Evolutionary conservation across 2,888 invertebrate species (phyloP), one percentile per base, ranked within the genome.

Genomic region (Halictus quadricinctus): DNA sequence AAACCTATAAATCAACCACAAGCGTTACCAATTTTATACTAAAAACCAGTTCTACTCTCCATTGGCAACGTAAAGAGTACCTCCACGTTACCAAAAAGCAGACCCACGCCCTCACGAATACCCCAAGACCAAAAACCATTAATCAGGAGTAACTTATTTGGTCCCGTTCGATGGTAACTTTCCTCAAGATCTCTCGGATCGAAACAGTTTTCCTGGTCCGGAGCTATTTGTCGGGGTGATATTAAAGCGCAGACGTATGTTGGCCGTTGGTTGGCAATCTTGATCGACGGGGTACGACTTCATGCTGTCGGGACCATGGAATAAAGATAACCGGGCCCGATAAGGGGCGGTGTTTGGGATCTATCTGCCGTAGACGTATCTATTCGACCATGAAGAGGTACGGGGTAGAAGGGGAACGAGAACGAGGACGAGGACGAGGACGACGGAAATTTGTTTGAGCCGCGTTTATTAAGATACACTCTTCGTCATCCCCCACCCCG

Each of bases 401-500:
- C 21, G 21, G n/a, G 21, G n/a, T n/a, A n/a, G 54, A n/a, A 21
- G 21, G 8, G 50, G 50, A 50, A 18, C n/a, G 21, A 21, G 50
- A 18, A 6, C 50, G 5, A 1, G 5, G 50, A 36, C 36, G 58
- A 25, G 25, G 60, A 6, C 50, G 50, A 54, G 8, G 21, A 54
- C 21, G 7, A 29, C 25, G 85, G 85, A 81, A 78, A 81, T 81
- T 75, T 29, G 78, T 81, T 76, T n/a, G 29, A 78, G 12, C 36
- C 73, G 64, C 76, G 60, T 86, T 85, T 85, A 85, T 86, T 85
- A 72, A 77, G 82, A 79, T 72, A 80, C 82, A 83, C 76, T 76
- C 46, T 70, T 73, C 60, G 10, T 8, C 3, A 7, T 29, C 6
- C n/a, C 46, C 10, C 0, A 0, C 46, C 13, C 4, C 36, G 1